Evolutionary conservation across 2,888 invertebrate genomes (phyloP).

Genomic region (Drosophila siamana): DNA sequence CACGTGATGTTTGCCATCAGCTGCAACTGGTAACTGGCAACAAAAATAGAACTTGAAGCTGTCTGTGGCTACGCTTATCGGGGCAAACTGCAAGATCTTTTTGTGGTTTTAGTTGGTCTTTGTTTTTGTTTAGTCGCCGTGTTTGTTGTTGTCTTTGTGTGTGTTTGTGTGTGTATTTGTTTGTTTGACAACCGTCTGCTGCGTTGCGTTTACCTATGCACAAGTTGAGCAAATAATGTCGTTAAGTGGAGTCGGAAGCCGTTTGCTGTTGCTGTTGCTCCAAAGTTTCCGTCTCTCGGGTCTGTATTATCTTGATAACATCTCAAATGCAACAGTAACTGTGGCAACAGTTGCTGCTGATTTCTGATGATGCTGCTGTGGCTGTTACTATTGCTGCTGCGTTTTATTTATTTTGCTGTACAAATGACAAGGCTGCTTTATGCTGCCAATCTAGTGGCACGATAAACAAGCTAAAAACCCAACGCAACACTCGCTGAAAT

Average conservation of each 20-base stretch:
- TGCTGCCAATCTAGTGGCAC: constrained; percentile 78
- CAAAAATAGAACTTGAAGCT: constrained; percentile 55
- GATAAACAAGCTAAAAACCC: constrained; percentile 70
- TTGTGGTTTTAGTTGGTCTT: constrained; percentile 65
- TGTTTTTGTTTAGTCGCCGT: constrained; percentile 26
- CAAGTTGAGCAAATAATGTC: constrained; percentile 75
- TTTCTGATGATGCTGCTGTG: constrained; percentile 13
- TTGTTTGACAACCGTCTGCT: constrained; percentile 47
- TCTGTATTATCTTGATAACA: constrained; percentile 64
- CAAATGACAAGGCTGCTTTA: constrained; percentile 76
- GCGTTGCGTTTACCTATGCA: constrained; percentile 67
- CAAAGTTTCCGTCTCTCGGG: constrained; percentile 19
- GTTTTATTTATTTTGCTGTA: constrained; percentile 59
- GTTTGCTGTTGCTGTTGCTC: constrained; percentile 34
- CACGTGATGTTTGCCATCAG: constrained; percentile 66
- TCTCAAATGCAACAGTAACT: constrained; percentile 55
- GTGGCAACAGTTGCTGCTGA: constrained; percentile 29
- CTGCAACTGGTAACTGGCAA: constrained; percentile 41
- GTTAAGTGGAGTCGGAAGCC: constrained; percentile 59
- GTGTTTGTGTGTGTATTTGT: constrained; percentile 29
- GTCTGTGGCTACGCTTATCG: constrained; percentile 61
- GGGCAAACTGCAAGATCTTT: constrained; percentile 71
- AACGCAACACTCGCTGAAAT: constrained; percentile 9
- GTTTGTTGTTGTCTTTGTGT: constrained; percentile 42
- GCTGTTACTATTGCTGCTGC: constrained; percentile 23